Evolutionary conservation across 1,140 invertebrate species (phyloP), one percentile per base, ranked within the genome.

Genomic region (Myzus persicae): DNA sequence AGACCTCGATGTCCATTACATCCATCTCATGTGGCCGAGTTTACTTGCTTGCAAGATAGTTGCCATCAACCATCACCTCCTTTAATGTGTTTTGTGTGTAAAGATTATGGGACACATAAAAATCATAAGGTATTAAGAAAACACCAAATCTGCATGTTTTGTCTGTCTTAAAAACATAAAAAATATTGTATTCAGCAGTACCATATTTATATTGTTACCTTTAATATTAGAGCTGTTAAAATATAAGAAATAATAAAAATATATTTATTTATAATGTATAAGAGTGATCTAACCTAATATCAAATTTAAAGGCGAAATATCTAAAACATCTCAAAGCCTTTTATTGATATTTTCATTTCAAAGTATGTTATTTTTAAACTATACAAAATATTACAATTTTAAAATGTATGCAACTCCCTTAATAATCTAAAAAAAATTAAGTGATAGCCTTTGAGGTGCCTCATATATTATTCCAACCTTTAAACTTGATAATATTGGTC

Each of bases 51-150:
- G 76, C 96, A 96, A 94, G 96, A 96, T 85, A 95, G 95, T 40
- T 97, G 96, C 94, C 95, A 96, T 93, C 95, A 95, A 91, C 94
- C 95, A 36, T 94, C 94, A 26, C 94, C 51, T 81, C 95, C 48
- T 59, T 94, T 40, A 11, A 96, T 96, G 96, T 97, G 96, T 94
- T 96, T 96, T 94, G 95, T 96, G 31, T 97, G 96, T 94, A 96
- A 96, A 94, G 95, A 96, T 94, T 96, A 96, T 94, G 96, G 96
- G 31, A 94, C 96, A 87, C 96, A 96, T 94, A 96, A 96, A 93
- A 95, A 95, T 93, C 96, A 96, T 94, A 96, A 96, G 95, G 96
- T 96, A 95, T 93, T 94, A 67, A 38, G 20, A n/a, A 87, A 18
- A 76, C 14, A 76, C 31, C n/a, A 76, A n/a, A n/a, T 0, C 11